Percentiles rank a stretch among this genome's conserved stretches.
Conservation (phyloP, 2,888 invertebrate species). For the Ditula angustiorana region DNA sequence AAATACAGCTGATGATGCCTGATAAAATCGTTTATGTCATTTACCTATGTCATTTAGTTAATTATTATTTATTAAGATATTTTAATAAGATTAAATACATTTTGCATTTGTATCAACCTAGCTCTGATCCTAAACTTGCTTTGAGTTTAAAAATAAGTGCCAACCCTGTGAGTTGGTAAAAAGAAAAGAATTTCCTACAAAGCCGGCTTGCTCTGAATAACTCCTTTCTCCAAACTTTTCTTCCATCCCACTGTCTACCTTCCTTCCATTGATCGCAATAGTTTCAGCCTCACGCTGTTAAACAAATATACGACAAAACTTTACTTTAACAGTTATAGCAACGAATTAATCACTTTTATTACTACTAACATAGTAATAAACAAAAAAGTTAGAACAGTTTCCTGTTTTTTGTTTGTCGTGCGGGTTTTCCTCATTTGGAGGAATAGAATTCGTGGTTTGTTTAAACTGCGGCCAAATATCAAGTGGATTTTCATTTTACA, state of each 20-base stretch:
- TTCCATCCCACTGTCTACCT: constrained; percentile 8
- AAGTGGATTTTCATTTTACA: not conserved
- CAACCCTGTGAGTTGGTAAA: constrained; percentile 8
- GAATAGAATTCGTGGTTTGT: not conserved
- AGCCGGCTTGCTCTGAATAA: constrained; percentile 30
- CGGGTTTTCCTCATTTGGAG: not conserved
- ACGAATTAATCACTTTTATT: constrained; percentile 28
- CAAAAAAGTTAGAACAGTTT: constrained; percentile 15
- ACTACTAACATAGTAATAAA: constrained; percentile 7
- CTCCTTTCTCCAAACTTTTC: constrained; percentile 32
- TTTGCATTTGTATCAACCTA: no score
- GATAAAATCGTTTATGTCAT: no score
- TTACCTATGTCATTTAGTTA: no score
- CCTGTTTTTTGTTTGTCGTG: not conserved
- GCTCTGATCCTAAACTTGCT: not conserved
- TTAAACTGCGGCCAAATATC: not conserved
- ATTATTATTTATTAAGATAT: no score
- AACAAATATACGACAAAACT: constrained; percentile 24
- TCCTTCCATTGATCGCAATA: constrained; percentile 12
- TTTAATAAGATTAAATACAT: no score
- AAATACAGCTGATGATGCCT: no score
- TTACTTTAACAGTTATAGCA: not conserved
- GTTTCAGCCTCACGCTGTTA: constrained; percentile 15
- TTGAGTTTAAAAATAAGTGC: not conserved
- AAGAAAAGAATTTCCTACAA: constrained; percentile 31